Conservation (phyloP, 2,888 invertebrate species). For the Pterostichus niger region DNA sequence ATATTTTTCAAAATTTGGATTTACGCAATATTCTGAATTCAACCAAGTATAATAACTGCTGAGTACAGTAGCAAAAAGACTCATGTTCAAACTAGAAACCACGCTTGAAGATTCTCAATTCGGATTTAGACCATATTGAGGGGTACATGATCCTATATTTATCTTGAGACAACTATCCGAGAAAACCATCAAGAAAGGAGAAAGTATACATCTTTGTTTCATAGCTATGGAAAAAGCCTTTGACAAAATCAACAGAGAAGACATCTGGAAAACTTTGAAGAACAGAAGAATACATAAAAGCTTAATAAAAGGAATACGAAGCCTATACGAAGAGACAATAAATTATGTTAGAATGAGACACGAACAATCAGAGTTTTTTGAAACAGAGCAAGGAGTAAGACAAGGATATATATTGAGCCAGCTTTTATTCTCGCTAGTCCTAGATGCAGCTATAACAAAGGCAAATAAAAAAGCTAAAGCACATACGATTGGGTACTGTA, state of each 20-base stretch:
- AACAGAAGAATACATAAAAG: not conserved
- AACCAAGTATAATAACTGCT: too few relatives aligned
- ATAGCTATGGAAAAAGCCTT: constrained; percentile 2
- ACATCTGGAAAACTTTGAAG: constrained; percentile 8
- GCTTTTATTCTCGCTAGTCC: not conserved
- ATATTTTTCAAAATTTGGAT: too few relatives aligned
- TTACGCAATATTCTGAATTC: too few relatives aligned
- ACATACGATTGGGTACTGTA: too few relatives aligned
- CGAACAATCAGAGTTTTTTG: constrained; percentile 15
- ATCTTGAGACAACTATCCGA: too few relatives aligned
- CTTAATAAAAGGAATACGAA: constrained; percentile 2
- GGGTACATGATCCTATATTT: too few relatives aligned
- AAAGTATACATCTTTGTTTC: constrained; percentile 17
- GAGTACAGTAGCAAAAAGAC: too few relatives aligned
- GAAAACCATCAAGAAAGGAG: too few relatives aligned
- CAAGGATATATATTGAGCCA: constrained; percentile 13
- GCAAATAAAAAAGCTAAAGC: too few relatives aligned
- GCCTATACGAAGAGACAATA: constrained; percentile 1
- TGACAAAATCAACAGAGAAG: constrained; percentile 37
- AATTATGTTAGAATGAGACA: constrained; percentile 26
- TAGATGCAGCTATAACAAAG: constrained; percentile 12
- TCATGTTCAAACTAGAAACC: too few relatives aligned
- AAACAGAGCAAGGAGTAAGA: constrained; percentile 45
- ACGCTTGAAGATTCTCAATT: too few relatives aligned
- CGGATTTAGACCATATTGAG: too few relatives aligned